A percentile compares a stretch with the other conserved stretches of the same genome.
phyloP scores from a whole-genome alignment of 2,888 invertebrate genomes.

The Tortricodes alternella region DNA sequence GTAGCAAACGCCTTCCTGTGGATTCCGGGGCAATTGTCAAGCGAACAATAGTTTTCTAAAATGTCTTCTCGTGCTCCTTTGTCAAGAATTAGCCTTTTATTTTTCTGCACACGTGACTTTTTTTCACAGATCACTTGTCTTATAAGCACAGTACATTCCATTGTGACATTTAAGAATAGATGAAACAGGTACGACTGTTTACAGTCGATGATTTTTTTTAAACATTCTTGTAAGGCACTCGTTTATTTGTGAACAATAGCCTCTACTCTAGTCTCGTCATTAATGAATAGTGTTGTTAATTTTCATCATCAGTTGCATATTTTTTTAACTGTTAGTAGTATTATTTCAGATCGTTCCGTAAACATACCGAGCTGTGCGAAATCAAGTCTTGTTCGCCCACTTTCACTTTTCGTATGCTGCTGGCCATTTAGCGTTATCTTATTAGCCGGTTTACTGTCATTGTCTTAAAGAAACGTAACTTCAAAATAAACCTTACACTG shows the following conservation, averaged over 20 bases:
- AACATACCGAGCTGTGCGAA: slow-evolving; percentile 60
- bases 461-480: slow-evolving; percentile 36
- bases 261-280: background rate
- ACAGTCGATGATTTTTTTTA: background rate
- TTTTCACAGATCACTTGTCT: no score
- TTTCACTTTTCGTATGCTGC: slow-evolving; percentile 51
- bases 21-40: slow-evolving; percentile 40
- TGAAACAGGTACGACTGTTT: no score
- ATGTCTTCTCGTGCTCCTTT: slow-evolving; percentile 41
- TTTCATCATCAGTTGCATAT: background rate
- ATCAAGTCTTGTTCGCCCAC: slow-evolving; percentile 64
- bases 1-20: slow-evolving; percentile 29
- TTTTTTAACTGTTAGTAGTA: background rate
- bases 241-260: background rate
- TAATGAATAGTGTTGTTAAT: background rate
- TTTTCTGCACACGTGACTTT: slow-evolving; percentile 23
- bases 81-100: slow-evolving; percentile 40
- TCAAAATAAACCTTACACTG: background rate
- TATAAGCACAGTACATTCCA: background rate
- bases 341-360: slow-evolving; percentile 38
- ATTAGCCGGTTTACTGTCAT: slow-evolving; percentile 45
- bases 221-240: background rate
- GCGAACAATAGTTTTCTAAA: slow-evolving; percentile 43
- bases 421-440: slow-evolving; percentile 49
- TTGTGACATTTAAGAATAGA: slow-evolving; percentile 14